These are phyloP conservation scores for Agapornis roseicollis DNA, from an alignment of 2,113 vertebrate species.

Conservation along the genomic window DNA sequence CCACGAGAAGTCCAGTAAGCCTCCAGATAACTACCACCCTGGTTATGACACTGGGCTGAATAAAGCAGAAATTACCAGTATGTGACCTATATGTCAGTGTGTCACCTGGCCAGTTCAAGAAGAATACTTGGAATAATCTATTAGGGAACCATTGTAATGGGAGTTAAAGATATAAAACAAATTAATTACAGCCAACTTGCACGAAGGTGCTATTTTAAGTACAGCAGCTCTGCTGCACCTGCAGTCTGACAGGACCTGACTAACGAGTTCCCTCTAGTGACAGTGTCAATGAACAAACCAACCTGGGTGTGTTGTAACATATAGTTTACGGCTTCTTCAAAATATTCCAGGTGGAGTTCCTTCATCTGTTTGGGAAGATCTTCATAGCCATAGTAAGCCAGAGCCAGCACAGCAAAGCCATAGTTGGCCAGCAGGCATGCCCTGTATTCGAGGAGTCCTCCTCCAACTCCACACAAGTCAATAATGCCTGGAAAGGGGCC, in stretches of 20 bases:
- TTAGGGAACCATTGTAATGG: background rate
- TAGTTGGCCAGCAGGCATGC: constrained; percentile 83
- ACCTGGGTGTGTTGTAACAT: constrained; percentile 71
- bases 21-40: background rate
- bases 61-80: background rate
- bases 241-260: background rate
- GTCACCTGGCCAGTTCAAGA: background rate
- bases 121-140: background rate
- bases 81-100: background rate
- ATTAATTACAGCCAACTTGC: background rate
- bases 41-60: background rate
- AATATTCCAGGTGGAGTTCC: constrained; percentile 82
- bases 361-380: constrained; percentile 77
- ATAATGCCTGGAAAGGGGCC: constrained; percentile 84
- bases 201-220: background rate
- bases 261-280: background rate
- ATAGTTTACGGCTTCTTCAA: constrained; percentile 83
- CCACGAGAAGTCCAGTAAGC: background rate
- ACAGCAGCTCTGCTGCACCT: background rate
- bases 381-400: constrained; percentile 78
- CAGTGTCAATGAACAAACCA: background rate
- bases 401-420: constrained; percentile 82
- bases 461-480: constrained; percentile 79
- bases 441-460: constrained; percentile 79
- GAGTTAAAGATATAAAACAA: background rate